Base-by-base conservation (phyloP, 2,888 invertebrate genomes). In the Mimachlamys varia region DNA sequence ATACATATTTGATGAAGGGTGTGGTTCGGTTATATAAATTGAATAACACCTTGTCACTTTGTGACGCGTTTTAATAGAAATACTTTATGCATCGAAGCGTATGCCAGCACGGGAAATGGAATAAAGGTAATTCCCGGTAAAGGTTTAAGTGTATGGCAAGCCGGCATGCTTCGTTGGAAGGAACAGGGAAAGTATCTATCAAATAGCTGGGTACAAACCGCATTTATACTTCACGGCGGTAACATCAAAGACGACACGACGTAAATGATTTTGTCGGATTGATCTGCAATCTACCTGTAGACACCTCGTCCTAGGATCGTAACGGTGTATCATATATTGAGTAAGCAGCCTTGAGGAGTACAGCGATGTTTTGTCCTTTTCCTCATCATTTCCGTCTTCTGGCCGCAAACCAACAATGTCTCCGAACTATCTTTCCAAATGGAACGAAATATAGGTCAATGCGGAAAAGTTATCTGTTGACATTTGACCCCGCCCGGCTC, bases 1-100 rank as follows among this genome's bases (percentile, higher is more conserved):
- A 76, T 58, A 58, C 58, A 19, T 58, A 58, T 22, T 58, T 58
- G 58, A 58, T 58, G 76, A 76, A 76, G 76, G 76, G 76, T 76
- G 76, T 76, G 76, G 76, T 58, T 58, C 22, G 12, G 76, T 76
- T 76, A 76, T 76, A 27, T 33, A 76, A 27, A 76, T 76, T 13
- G 76, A 76, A 33, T 33, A 33, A 27, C 33, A 12, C 33, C 76
- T 76, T 76, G 76, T 76, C 76, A 76, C 76, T 76, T 33, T 76
- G 33, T 76, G 76, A 76, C 27, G 76, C 5, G 33, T 76, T 76
- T n/a, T 76, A 76, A 27, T 76, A 33, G 76, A 76, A 76, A 76
- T 76, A 33, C 76, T 27, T 33, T 10, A 27, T 33, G 76, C 76
- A 76, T 13, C 76, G 76, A 33, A 76, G 76, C 76, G 76, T 27